Conservation (phyloP, 2,113 vertebrate genomes). For the Microtus ochrogaster region DNA sequence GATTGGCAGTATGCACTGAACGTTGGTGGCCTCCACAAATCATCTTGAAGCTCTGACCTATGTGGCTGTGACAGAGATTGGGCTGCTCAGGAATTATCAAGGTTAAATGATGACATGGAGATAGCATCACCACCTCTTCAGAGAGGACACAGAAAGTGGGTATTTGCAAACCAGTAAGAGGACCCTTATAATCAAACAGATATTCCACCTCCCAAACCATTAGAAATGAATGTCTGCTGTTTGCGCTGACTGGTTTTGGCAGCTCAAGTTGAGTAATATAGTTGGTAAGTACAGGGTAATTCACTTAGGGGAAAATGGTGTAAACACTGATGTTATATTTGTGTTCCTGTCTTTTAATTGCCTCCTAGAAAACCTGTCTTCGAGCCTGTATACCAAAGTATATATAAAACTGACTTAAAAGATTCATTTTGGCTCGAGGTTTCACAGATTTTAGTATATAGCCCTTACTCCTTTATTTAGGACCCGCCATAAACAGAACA, state of each 20-base stretch:
- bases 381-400: neutral
- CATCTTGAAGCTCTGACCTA: neutral
- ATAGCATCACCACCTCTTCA: neutral
- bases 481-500: neutral
- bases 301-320: neutral
- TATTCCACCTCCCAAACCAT: neutral
- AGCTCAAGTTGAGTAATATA: neutral
- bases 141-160: neutral
- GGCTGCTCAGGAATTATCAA: neutral
- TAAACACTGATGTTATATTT: neutral
- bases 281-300: neutral
- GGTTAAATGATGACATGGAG: neutral
- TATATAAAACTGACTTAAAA: neutral
- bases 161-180: neutral
- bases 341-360: neutral
- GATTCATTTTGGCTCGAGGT: neutral
- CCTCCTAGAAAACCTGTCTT: neutral
- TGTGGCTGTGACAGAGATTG: neutral
- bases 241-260: neutral
- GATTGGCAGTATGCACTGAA: neutral
- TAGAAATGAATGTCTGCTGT: slow-evolving; percentile 21
- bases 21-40: neutral
- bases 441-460: neutral
- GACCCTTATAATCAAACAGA: neutral
- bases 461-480: neutral